Base-by-base conservation (phyloP, 1,140 invertebrate species). In the Micrasema minimum region DNA sequence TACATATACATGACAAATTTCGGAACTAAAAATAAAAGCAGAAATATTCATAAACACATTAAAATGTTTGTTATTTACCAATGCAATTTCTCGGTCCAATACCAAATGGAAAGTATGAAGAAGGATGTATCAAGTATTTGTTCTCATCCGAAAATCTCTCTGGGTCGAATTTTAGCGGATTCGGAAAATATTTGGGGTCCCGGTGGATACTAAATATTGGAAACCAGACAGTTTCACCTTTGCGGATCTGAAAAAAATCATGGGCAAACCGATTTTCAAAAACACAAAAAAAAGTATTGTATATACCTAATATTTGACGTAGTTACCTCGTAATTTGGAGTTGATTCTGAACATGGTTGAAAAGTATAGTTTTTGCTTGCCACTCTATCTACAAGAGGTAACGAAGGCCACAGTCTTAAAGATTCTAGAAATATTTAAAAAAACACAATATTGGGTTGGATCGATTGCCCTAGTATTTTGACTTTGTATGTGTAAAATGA, bases 51-150 rank as follows among this genome's bases (percentile, higher is more conserved):
- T n/a, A n/a, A n/a, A n/a, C n/a, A n/a, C n/a, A n/a, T n/a, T n/a
- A n/a, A n/a, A n/a, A n/a, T n/a, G n/a, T n/a, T n/a, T n/a, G n/a
- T n/a, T 23, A 43, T 45, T 48, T 79, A 84, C 82, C 83, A 64
- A 90, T 87, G 71, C 89, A 90, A 74, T 86, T 87, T 53, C 88
- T 78, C 2, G 85, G 83, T 10, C 89, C 88, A 46, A 79, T 77
- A 11, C 88, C 87, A 74, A 90, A 90, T 5, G 87, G 84, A 45
- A 88, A 53, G 75, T 78, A 88, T 0, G 79, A 70, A 37, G 76
- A 78, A 4, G 66, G 79, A 55, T 11, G 14, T 82, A 76, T 74
- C 3, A 31, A 67, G 4, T 71, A 55, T 65, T 72, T 74, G 48
- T 72, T 71, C 20, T 82, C 78, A 0, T 69, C 59, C 55, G 67